Conservation (phyloP, 2,113 vertebrate genomes). For the Osmerus mordax region DNA sequence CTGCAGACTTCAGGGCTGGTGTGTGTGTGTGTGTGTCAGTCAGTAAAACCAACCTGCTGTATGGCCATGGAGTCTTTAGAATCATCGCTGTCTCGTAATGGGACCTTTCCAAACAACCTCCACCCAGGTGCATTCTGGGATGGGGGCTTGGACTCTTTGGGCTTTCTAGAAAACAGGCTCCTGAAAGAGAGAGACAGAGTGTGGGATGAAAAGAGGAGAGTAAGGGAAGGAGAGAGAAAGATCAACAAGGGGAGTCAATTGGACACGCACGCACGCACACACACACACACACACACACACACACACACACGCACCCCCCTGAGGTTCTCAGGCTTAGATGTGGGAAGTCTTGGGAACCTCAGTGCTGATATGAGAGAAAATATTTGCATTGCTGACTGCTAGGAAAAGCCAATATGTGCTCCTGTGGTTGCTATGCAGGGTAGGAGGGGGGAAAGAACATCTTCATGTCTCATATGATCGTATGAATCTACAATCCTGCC, state of each 20-base stretch:
- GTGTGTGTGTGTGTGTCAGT: background rate
- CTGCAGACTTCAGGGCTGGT: background rate
- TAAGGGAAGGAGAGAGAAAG: slow-evolving; percentile 2
- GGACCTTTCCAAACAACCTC: slow-evolving; percentile 88
- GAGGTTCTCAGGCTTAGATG: background rate
- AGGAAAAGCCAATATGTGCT: too few species aligned
- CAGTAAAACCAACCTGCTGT: slow-evolving; percentile 75
- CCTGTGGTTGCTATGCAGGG: too few species aligned
- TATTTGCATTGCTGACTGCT: background rate
- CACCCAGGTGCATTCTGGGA: slow-evolving; percentile 84
- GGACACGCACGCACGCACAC: background rate
- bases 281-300: background rate
- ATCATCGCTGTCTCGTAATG: slow-evolving; percentile 75
- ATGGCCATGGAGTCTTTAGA: slow-evolving; percentile 74
- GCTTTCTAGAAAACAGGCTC: slow-evolving; percentile 91
- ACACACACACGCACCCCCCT: background rate
- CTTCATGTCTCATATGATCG: too few species aligned
- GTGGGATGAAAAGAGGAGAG: slow-evolving; percentile 6
- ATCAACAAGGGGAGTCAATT: background rate
- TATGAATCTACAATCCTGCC: too few species aligned
- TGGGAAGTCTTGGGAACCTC: background rate
- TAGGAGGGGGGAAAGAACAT: background rate
- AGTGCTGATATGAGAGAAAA: slow-evolving; percentile 1
- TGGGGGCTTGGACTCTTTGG: slow-evolving; percentile 82
- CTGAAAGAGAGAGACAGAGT: slow-evolving; percentile 61